phyloP scores from a whole-genome alignment of 2,888 invertebrate species.

The Monochamus alternatus region DNA sequence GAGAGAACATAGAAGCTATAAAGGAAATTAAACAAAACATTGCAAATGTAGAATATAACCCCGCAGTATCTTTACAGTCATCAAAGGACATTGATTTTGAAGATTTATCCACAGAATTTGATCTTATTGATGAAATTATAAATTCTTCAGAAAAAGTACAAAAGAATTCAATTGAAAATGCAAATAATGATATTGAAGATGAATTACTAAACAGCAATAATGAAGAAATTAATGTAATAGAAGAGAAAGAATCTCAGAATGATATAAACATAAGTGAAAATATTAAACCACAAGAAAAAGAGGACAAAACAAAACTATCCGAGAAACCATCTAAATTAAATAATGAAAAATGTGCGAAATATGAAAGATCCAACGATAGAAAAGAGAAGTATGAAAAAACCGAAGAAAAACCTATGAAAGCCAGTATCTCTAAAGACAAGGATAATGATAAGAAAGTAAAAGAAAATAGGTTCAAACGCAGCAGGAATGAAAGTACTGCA shows the following conservation, averaged over 20 bases:
- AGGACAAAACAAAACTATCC: slow-evolving; percentile 34
- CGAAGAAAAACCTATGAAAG: slow-evolving; percentile 23
- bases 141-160: slow-evolving; percentile 47
- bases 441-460: slow-evolving; percentile 30
- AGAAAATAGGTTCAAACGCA: slow-evolving; percentile 13
- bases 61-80: slow-evolving; percentile 54
- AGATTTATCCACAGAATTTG: slow-evolving; percentile 68
- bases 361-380: slow-evolving; percentile 27
- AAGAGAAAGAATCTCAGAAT: slow-evolving; percentile 19
- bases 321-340: slow-evolving; percentile 28
- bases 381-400: slow-evolving; percentile 38
- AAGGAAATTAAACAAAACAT: slow-evolving; percentile 61
- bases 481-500: not conserved
- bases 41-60: slow-evolving; percentile 61
- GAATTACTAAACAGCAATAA: not conserved
- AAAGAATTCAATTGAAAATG: slow-evolving; percentile 38
- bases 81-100: slow-evolving; percentile 64
- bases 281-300: slow-evolving; percentile 26
- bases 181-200: not conserved
- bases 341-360: not conserved
- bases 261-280: slow-evolving; percentile 41
- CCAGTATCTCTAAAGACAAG: slow-evolving; percentile 38
- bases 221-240: not conserved
- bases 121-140: slow-evolving; percentile 70
- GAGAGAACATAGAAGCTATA: slow-evolving; percentile 54